Conservation (phyloP, 2,888 invertebrate genomes). For the Octodonta nipae region DNA sequence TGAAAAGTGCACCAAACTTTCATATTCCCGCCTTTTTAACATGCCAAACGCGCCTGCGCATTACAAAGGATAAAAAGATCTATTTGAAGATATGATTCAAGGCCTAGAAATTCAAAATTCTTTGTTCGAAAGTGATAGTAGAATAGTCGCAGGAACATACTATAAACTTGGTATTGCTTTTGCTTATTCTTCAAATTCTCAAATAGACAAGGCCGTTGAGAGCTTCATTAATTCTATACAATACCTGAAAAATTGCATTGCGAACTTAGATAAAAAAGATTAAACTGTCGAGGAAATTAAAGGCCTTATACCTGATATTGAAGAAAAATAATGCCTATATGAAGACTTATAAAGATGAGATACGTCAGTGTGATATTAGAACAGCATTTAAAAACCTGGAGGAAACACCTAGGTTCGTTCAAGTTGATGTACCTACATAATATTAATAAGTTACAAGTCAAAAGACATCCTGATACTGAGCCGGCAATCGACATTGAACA, state of each 20-base stretch:
- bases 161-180: slow-evolving; percentile 88
- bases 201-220: slow-evolving; percentile 65
- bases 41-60: too few relatives aligned
- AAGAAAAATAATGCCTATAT: slow-evolving; percentile 78
- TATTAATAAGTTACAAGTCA: too few relatives aligned
- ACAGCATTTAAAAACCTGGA: too few relatives aligned
- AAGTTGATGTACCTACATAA: too few relatives aligned
- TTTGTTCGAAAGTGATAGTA: slow-evolving; percentile 46
- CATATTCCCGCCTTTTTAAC: too few relatives aligned
- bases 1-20: too few relatives aligned
- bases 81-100: slow-evolving; percentile 61
- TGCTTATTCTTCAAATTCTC: slow-evolving; percentile 62
- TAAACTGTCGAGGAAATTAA: slow-evolving; percentile 59
- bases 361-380: too few relatives aligned
- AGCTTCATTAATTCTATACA: slow-evolving; percentile 63
- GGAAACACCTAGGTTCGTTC: too few relatives aligned
- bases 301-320: slow-evolving; percentile 72
- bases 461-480: too few relatives aligned
- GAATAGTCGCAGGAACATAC: slow-evolving; percentile 70
- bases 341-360: slow-evolving; percentile 67
- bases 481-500: too few relatives aligned
- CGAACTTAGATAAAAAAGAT: slow-evolving; percentile 39
- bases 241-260: slow-evolving; percentile 49
- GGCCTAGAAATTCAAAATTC: slow-evolving; percentile 41
- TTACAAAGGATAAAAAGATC: too few relatives aligned